Percentiles rank a stretch among this genome's conserved stretches.
phyloP scores from a whole-genome alignment of 2,797 vertebrate species.

The Enteromius unitaeniatus region DNA sequence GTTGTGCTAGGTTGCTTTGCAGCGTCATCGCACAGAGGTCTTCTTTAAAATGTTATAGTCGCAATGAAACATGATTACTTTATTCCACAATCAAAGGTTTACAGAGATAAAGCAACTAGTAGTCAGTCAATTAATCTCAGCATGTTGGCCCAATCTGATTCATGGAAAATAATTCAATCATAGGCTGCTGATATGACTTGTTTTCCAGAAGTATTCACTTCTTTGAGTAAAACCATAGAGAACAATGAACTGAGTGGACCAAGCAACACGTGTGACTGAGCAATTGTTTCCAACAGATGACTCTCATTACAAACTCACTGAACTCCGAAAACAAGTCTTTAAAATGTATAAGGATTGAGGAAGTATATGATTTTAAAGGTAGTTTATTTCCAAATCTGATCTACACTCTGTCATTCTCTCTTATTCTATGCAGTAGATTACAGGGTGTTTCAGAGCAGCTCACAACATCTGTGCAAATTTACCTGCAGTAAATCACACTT shows the following conservation, averaged over 20 bases:
- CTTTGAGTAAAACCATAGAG: not conserved
- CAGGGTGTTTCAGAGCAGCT: slow-evolving; percentile 54
- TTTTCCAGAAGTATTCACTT: not conserved
- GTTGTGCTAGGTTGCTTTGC: not conserved
- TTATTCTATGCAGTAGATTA: slow-evolving; percentile 68
- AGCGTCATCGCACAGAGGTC: not conserved
- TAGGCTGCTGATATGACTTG: not conserved
- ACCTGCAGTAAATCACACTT: slow-evolving; percentile 64
- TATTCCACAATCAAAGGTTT: not conserved
- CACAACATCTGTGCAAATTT: slow-evolving; percentile 56
- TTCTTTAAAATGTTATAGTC: too few species aligned
- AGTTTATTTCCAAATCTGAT: slow-evolving; percentile 38
- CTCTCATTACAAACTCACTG: slow-evolving; percentile 8
- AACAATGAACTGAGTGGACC: not conserved
- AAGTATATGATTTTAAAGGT: slow-evolving; percentile 66
- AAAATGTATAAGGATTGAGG: slow-evolving; percentile 55
- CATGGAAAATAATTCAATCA: not conserved
- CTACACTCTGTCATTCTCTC: slow-evolving; percentile 39
- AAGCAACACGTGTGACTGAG: not conserved
- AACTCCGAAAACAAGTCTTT: slow-evolving; percentile 27
- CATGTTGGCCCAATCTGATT: not conserved
- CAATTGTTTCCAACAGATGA: slow-evolving; percentile 10
- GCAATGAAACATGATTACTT: not conserved
- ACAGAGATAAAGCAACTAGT: not conserved
- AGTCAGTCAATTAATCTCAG: not conserved